phyloP scores from a whole-genome alignment of 1,140 invertebrate genomes.

The Drosophila pseudoananassae region DNA sequence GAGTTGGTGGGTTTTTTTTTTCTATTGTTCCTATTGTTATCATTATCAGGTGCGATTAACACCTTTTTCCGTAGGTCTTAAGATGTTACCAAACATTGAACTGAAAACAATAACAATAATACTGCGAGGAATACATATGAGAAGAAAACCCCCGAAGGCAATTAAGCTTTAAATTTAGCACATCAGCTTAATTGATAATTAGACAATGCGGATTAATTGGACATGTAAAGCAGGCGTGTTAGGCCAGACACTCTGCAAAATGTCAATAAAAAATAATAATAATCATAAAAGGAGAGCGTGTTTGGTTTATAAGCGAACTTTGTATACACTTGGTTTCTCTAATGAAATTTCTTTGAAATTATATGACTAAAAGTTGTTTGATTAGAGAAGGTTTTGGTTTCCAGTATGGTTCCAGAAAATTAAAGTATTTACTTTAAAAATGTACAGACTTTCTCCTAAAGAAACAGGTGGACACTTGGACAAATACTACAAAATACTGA shows the following conservation, averaged over 20 bases:
- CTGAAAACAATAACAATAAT: not conserved
- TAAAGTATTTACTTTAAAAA: no score
- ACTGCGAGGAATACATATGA: not conserved
- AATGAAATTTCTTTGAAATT: no score
- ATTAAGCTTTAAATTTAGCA: conserved; percentile 30
- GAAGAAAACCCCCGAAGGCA: not conserved
- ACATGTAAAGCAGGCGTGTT: conserved; percentile 24
- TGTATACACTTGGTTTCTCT: no score
- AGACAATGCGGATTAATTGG: conserved; percentile 22
- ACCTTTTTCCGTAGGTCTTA: conserved; percentile 9
- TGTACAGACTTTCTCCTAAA: no score
- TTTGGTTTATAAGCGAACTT: no score
- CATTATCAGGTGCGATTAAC: conserved; percentile 47
- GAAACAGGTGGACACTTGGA: no score
- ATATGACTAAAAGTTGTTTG: no score
- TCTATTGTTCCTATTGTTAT: conserved; percentile 28
- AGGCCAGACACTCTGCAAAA: conserved; percentile 3
- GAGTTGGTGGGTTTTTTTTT: not conserved
- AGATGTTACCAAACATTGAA: conserved; percentile 6
- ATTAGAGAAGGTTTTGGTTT: no score
- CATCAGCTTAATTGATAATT: conserved; percentile 42
- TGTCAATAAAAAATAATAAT: not conserved
- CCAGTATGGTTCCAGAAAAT: no score
- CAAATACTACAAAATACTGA: no score
- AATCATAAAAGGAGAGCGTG: no score